These are phyloP conservation scores for Sinocyclocheilus grahami DNA, from an alignment of 2,113 vertebrate species.

Conservation along the genomic window DNA sequence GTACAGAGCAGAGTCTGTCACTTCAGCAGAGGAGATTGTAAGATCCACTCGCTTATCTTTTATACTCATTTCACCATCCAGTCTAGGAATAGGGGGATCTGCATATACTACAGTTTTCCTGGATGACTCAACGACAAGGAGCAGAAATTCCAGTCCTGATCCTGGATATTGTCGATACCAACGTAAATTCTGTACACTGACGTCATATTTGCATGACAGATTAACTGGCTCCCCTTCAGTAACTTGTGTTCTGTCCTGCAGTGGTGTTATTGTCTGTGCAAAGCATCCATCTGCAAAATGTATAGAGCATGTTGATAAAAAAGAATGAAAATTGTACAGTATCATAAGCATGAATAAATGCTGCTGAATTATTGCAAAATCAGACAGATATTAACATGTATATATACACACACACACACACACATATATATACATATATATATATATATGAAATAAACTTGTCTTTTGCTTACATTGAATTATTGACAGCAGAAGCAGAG, in stretches of 20 bases:
- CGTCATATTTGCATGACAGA: constrained; percentile 33
- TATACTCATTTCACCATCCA: not conserved
- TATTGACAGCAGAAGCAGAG: not conserved
- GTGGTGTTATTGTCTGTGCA: constrained; percentile 14
- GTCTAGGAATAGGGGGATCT: not conserved
- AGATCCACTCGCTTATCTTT: not conserved
- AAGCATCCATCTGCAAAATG: constrained; percentile 7
- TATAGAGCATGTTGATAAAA: not conserved
- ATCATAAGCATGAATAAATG: not conserved
- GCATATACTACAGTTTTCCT: not conserved
- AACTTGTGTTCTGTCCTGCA: not conserved
- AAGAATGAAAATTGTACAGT: not conserved
- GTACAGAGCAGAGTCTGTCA: constrained; percentile 21
- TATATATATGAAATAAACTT: not conserved
- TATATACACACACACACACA: too few relatives aligned
- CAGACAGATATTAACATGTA: too few relatives aligned
- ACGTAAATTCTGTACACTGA: not conserved
- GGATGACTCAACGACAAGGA: not conserved
- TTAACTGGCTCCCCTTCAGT: not conserved
- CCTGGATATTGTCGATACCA: constrained; percentile 43
- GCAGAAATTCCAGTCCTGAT: constrained; percentile 21
- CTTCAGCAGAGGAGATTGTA: not conserved
- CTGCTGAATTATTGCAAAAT: not conserved
- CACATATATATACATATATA: too few relatives aligned
- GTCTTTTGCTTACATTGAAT: not conserved